phyloP scores from a whole-genome alignment of 2,113 vertebrate species.

The Chaenocephalus aceratus region DNA sequence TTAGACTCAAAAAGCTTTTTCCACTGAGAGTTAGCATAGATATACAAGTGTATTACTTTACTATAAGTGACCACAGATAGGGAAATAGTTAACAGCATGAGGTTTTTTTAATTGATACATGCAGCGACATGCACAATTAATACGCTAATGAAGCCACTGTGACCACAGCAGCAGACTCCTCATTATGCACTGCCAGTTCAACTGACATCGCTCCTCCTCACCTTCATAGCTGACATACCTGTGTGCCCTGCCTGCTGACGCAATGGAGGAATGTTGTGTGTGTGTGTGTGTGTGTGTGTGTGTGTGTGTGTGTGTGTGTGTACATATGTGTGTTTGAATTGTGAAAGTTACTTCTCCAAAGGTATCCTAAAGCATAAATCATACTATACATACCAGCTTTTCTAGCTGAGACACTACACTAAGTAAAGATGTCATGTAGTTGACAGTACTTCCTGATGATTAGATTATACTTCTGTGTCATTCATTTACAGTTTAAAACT shows the following conservation, averaged over 20 bases:
- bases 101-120: neutral
- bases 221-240: constrained; percentile 74
- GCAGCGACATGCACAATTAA: neutral
- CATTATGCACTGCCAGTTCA: no score
- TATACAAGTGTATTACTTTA: neutral
- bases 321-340: neutral
- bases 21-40: neutral
- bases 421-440: neutral
- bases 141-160: neutral
- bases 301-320: neutral
- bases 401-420: neutral
- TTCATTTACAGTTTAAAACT: neutral
- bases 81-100: neutral
- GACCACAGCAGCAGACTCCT: neutral
- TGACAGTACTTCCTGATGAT: neutral
- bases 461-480: neutral
- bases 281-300: neutral
- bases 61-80: neutral
- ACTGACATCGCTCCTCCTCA: constrained; percentile 31
- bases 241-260: constrained; percentile 53
- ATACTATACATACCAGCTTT: constrained; percentile 8
- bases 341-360: constrained; percentile 24
- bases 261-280: constrained; percentile 32
- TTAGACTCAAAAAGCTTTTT: neutral
- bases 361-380: neutral